Conservation (phyloP, 2,888 invertebrate species). For the Holacanthella duospinosa region DNA sequence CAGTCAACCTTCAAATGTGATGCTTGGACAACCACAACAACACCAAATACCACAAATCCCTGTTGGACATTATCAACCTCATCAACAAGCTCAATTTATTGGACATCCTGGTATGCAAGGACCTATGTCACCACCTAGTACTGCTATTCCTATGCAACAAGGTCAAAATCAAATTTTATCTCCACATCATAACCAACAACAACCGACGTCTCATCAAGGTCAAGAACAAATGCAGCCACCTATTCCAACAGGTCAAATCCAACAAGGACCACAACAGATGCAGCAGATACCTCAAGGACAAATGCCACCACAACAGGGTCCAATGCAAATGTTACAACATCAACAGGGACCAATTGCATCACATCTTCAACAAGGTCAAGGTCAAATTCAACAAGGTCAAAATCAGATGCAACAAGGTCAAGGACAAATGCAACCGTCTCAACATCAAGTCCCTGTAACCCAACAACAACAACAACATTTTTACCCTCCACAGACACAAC, state of each 20-base stretch:
- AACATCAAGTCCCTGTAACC: conserved; percentile 11
- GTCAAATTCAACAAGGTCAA: background rate
- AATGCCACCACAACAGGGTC: conserved; percentile 1
- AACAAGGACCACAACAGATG: background rate
- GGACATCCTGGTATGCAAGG: background rate
- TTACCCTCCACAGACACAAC: conserved; percentile 33
- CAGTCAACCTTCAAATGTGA: background rate
- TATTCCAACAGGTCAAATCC: background rate
- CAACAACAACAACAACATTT: conserved; percentile 18
- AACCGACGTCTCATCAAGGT: too few species aligned
- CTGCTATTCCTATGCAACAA: too few species aligned
- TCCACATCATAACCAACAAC: background rate
- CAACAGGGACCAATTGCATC: background rate
- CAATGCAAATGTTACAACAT: background rate
- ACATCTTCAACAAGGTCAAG: background rate
- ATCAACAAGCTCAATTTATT: background rate
- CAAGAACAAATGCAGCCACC: too few species aligned
- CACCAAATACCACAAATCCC: too few species aligned
- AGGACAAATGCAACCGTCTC: conserved; percentile 7
- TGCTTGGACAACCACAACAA: conserved; percentile 7
- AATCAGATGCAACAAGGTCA: conserved; percentile 5
- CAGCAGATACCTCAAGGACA: background rate
- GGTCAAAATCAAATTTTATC: too few species aligned
- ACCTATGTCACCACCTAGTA: too few species aligned
- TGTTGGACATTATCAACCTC: conserved; percentile 8